These are phyloP conservation scores for Tholera decimalis DNA, from an alignment of 2,888 invertebrate species.

Conservation along the genomic window DNA sequence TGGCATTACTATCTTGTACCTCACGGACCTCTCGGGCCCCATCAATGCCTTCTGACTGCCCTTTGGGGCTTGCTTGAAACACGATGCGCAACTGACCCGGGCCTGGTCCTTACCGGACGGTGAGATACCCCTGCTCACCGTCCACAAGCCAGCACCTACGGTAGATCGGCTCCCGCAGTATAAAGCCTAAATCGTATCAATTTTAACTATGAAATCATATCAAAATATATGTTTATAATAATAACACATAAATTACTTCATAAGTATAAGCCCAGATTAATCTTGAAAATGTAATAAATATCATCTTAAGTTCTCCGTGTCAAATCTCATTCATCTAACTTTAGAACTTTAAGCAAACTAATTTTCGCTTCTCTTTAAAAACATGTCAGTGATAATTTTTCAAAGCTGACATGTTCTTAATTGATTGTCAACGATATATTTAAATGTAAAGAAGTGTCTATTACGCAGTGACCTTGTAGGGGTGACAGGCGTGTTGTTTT, in stretches of 20 bases:
- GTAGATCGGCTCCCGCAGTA: too few species aligned
- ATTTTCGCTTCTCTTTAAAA: conserved; percentile 27
- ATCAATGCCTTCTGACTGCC: too few species aligned
- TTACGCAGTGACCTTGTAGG: conserved; percentile 26
- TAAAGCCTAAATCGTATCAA: background rate
- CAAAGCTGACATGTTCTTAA: conserved; percentile 27
- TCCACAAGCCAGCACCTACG: too few species aligned
- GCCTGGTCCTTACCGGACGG: too few species aligned
- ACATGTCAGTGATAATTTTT: conserved; percentile 22
- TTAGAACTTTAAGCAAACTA: conserved; percentile 21
- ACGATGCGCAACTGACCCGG: too few species aligned
- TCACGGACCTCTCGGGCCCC: too few species aligned
- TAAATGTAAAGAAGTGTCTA: conserved; percentile 2
- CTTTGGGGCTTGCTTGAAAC: too few species aligned
- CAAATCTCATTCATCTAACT: conserved; percentile 20
- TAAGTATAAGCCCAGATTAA: conserved; percentile 3
- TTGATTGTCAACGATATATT: conserved; percentile 34
- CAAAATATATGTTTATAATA: too few species aligned
- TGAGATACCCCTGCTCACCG: too few species aligned
- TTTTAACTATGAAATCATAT: too few species aligned
- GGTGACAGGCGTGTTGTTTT: conserved; percentile 25
- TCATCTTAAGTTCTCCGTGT: background rate
- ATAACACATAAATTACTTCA: conserved; percentile 8
- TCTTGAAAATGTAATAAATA: conserved; percentile 15
- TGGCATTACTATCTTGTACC: too few species aligned